Percentiles rank a stretch among this genome's conserved stretches.
Evolutionary conservation across 1,140 invertebrate species (phyloP).

Genomic region (Acromyrmex heyeri): DNA sequence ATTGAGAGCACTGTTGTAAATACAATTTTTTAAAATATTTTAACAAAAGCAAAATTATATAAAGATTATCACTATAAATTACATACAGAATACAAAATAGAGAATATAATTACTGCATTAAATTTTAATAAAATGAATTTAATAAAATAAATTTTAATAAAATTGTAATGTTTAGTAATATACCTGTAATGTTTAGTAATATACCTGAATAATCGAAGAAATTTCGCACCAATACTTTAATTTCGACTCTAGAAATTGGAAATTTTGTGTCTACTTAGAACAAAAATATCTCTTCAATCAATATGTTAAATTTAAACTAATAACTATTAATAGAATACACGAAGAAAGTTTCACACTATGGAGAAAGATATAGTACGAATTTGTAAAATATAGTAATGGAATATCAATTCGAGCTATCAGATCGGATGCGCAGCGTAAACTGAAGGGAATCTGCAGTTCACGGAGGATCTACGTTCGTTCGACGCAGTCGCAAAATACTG

Average conservation of each 20-base stretch:
- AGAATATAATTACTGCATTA: background rate
- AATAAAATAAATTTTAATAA: background rate
- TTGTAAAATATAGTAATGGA: constrained; percentile 18
- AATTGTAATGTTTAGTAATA: background rate
- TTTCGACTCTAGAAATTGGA: background rate
- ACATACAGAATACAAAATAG: background rate
- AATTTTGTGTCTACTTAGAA: background rate
- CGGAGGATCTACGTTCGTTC: constrained; percentile 66
- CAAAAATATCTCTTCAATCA: background rate
- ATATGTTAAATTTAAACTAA: background rate
- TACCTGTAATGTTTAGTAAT: constrained; percentile 10
- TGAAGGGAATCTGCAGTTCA: constrained; percentile 76
- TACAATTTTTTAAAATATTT: background rate
- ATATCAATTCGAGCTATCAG: constrained; percentile 74
- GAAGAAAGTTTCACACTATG: background rate
- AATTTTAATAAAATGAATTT: background rate
- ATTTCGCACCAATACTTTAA: background rate
- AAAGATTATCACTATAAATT: background rate
- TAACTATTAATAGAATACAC: constrained; percentile 16
- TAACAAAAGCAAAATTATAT: background rate
- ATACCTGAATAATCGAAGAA: constrained; percentile 34
- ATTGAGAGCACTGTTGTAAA: background rate
- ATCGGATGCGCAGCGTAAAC: constrained; percentile 81
- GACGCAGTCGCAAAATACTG: constrained; percentile 80
- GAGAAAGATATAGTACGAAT: background rate